A percentile compares a stretch with the other conserved stretches of the same genome.
These are phyloP conservation scores for Meleagris gallopavo DNA, from an alignment of 2,113 vertebrate species.

Conservation along the genomic window DNA sequence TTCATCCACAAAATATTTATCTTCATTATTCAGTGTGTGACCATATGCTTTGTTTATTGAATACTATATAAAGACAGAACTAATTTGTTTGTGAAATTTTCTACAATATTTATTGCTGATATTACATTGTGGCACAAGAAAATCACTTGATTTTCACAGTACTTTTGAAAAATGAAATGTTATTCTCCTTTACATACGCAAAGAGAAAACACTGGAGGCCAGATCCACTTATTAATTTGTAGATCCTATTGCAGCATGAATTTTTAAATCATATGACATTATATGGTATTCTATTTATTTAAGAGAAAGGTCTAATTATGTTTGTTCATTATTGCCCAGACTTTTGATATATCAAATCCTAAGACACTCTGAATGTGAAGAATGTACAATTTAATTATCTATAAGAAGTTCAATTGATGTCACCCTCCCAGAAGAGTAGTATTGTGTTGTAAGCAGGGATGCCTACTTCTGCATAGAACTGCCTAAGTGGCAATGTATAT, in stretches of 20 bases:
- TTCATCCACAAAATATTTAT: not conserved
- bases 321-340: not conserved
- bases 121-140: not conserved
- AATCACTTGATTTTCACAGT: not conserved
- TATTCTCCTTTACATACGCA: not conserved
- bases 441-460: not conserved
- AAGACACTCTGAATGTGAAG: not conserved
- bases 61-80: constrained; percentile 10
- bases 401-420: not conserved
- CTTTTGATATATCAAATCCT: not conserved
- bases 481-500: not conserved
- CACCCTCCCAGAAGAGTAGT: not conserved
- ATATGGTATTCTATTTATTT: not conserved
- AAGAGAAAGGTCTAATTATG: not conserved
- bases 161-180: not conserved
- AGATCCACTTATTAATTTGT: not conserved
- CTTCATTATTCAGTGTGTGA: not conserved
- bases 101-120: not conserved
- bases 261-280: not conserved
- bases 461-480: not conserved
- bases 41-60: not conserved
- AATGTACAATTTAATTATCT: not conserved
- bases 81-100: not conserved
- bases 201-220: not conserved
- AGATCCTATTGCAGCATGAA: not conserved